Base-by-base conservation (phyloP, 2,797 vertebrate species). In the Pantherophis vulpinus region DNA sequence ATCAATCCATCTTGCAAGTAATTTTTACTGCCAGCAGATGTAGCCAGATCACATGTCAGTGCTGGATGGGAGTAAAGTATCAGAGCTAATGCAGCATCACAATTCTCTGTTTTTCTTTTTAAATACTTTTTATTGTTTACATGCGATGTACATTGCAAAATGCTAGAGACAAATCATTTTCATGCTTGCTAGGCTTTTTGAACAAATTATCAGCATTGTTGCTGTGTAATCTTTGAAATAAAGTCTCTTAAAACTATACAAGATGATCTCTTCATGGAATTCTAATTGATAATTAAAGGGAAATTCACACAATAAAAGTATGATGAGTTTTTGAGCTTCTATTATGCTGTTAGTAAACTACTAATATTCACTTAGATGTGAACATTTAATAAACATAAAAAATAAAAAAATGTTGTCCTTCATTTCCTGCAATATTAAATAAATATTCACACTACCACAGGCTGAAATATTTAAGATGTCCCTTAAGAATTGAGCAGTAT, bases 401-500 rank as follows among this genome's bases (percentile, higher is more conserved):
- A 29, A 60, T 9, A 58, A 83, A 70, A 56, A 63, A 54, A 27
- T 32, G 27, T 7, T 88, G 55, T n/a, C 66, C 23, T 90, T 63
- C 0, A 92, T 91, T 92, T 18, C 0, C 54, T 90, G 94, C 29
- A 25, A 90, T 16, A 86, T 89, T 94, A 83, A 86, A 29, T 87
- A 87, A 90, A 63, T 88, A 51, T 42, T 91, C 95, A 37, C 59
- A 59, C 20, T 83, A 47, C n/a, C 11, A 59, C 63, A 95, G 29
- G 23, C n/a, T 27, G 61, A 91, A 93, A 94, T 79, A 18, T 47
- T 83, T 20, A 91, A 91, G 93, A 0, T 91, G 92, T 90, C 61
- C 94, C 94, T 89, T 91, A 92, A 90, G 89, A 90, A 94, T 29
- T 13, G 86, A 95, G 42, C 20, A 94, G 37, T 32, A 94, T 11